A percentile compares a stretch with the other conserved stretches of the same genome.
Conservation (phyloP, 2,888 invertebrate genomes). For the Labia minor region DNA sequence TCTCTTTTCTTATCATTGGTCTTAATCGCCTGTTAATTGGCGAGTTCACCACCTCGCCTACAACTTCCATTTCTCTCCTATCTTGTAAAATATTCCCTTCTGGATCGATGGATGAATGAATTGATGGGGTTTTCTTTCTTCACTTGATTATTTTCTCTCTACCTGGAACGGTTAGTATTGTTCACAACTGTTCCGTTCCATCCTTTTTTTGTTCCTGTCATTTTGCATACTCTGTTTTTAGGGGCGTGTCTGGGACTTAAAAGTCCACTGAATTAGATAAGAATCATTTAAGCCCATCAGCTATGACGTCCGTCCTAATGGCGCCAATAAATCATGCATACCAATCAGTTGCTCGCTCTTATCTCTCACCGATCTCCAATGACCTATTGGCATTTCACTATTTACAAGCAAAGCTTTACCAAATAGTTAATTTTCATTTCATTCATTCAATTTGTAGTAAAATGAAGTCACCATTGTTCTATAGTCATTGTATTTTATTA, state of each 20-base stretch:
- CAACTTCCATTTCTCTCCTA: not conserved
- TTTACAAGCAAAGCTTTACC: no score
- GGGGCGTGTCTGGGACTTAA: not conserved
- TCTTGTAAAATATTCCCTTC: not conserved
- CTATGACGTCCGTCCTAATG: not conserved
- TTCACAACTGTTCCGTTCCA: not conserved
- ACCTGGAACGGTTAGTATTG: no score
- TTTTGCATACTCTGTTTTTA: not conserved
- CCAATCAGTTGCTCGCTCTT: not conserved
- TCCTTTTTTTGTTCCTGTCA: not conserved
- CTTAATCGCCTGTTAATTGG: not conserved
- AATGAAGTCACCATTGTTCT: no score
- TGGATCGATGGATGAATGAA: no score
- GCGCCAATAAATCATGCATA: not conserved
- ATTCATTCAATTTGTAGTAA: no score
- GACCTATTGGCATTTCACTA: not conserved
- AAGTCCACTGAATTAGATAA: not conserved
- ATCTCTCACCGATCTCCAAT: not conserved
- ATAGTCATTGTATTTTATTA: no score
- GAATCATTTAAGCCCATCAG: slow-evolving; percentile 6
- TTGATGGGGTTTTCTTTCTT: not conserved
- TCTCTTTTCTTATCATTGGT: not conserved
- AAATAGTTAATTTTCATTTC: no score
- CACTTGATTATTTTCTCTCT: not conserved
- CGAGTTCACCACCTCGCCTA: not conserved